Percentiles rank a stretch among this genome's conserved stretches.
These are phyloP conservation scores for Metridium senile DNA, from an alignment of 92 coral and sea anemone species.

Conservation along the genomic window DNA sequence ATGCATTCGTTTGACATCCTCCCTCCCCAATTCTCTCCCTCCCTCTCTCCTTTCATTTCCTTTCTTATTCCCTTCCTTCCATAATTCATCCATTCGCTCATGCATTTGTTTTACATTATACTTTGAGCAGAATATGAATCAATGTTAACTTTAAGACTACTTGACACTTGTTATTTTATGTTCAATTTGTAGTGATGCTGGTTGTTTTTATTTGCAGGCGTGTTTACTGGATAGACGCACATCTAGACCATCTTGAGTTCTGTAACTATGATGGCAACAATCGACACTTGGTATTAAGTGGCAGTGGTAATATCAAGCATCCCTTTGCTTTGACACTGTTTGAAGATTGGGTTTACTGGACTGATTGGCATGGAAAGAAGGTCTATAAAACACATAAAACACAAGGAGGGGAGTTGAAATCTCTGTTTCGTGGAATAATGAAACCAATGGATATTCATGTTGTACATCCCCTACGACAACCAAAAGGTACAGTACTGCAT, in stretches of 20 bases:
- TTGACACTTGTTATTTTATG: too few species aligned
- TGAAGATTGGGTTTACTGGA: slow-evolving; percentile 86
- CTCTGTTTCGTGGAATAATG: slow-evolving; percentile 33
- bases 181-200: too few species aligned
- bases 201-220: slow-evolving; percentile 68
- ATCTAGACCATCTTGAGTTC: slow-evolving; percentile 63
- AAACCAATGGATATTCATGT: slow-evolving; percentile 81
- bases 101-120: neutral
- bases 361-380: slow-evolving; percentile 68
- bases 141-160: too few species aligned
- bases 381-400: slow-evolving; percentile 60
- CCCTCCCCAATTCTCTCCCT: too few species aligned
- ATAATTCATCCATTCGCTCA: neutral
- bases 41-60: too few species aligned
- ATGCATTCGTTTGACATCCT: neutral
- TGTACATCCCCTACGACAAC: slow-evolving; percentile 94
- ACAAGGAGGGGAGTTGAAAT: slow-evolving; percentile 61
- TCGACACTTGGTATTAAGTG: slow-evolving; percentile 62
- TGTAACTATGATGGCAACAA: slow-evolving; percentile 83
- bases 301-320: slow-evolving; percentile 36
- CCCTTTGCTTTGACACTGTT: slow-evolving; percentile 80
- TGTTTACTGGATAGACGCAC: slow-evolving; percentile 93
- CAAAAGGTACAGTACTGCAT: slow-evolving; percentile 59
- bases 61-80: neutral
- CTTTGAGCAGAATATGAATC: too few species aligned